A percentile compares a stretch with the other conserved stretches of the same genome.
Conservation (phyloP, 1,140 invertebrate genomes). For the Brachionus asplanchnoidis region DNA sequence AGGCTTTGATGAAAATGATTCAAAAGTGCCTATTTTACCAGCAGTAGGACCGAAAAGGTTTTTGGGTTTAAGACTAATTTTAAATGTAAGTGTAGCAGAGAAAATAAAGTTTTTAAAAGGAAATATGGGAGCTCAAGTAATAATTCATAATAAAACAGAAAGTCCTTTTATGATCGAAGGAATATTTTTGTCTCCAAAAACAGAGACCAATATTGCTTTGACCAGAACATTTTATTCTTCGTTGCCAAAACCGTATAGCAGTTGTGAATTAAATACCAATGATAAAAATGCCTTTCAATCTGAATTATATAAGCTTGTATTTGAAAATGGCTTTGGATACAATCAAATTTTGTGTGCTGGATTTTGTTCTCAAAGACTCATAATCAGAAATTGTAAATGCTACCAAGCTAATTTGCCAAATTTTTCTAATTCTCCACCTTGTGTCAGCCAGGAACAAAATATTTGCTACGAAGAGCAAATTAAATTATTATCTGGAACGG, state of each 20-base stretch:
- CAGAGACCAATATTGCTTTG: neutral
- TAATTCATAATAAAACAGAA: neutral
- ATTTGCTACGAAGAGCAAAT: neutral
- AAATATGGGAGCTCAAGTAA: neutral
- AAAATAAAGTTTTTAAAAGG: neutral
- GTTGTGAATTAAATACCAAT: neutral
- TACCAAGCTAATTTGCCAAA: neutral
- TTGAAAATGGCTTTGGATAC: neutral
- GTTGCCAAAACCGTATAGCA: neutral
- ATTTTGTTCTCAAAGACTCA: neutral
- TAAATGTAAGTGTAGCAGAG: neutral
- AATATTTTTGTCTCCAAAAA: neutral
- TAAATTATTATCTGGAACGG: neutral
- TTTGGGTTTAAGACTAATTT: neutral
- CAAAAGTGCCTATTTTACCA: neutral
- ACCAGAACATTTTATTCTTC: neutral
- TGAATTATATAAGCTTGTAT: neutral
- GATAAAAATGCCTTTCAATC: neutral
- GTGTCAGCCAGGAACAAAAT: neutral
- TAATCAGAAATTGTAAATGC: neutral
- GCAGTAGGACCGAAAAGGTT: neutral
- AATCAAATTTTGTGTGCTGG: neutral
- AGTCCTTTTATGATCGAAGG: neutral
- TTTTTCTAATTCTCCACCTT: neutral
- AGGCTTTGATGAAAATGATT: neutral